Base-by-base conservation (phyloP, 2,888 invertebrate genomes). In the Spisula subtruncata region DNA sequence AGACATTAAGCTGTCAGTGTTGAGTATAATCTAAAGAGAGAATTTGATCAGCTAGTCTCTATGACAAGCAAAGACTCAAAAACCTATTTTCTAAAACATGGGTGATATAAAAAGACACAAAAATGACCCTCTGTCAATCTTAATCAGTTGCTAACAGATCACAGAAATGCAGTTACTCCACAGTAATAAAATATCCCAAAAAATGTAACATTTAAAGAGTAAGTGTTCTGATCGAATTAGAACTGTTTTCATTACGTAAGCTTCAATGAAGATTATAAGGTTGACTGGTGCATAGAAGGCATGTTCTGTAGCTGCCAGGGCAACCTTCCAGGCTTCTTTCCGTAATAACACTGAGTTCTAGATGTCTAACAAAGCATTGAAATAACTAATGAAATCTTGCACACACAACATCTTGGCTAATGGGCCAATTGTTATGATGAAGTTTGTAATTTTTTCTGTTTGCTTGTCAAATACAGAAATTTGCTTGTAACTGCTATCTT, bases 71-170 rank as follows among this genome's bases (percentile, higher is more conserved):
- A 66, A 25, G 60, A 4, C 60, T 66, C n/a, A 25, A 25, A 66
- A 66, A 25, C 60, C 60, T 25, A 66, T 25, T 6, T 66, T 4
- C 0, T 25, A 66, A 66, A 66, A 66, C 25, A 66, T 66, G 25
- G 10, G 60, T 66, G 60, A 66, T 66, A 66, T n/a, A 66, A 66
- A 41, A 66, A 5, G 60, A 66, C 25, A 25, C 25, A 66, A 66
- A 66, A 66, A 66, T 66, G 60, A 66, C 60, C 60, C 60, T 66
- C 60, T 66, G 60, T 66, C 60, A 66, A 66, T 66, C 60, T 66
- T 66, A 25, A n/a, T 66, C 25, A 25, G 12, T 12, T 25, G 60
- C 25, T 25, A 66, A 66, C 60, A n/a, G 60, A n/a, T n/a, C 25
- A 66, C 12, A 25, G n/a, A n/a, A 66, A 66, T 66, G 60, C 25